Conservation (phyloP, 35 echinoderm and acorn worm genomes). For the Lytechinus pictus region DNA sequence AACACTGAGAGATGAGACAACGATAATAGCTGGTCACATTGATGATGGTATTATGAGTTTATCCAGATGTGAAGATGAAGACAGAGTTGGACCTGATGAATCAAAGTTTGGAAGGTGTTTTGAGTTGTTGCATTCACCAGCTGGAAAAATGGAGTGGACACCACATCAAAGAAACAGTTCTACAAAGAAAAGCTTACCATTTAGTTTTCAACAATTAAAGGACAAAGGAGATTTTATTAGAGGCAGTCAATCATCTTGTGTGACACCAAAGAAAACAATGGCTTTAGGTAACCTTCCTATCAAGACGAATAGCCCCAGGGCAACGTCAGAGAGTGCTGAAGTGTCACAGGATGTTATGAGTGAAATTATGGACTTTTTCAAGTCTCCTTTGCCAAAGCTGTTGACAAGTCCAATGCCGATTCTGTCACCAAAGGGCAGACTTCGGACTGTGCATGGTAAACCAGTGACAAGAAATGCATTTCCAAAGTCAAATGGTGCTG, state of each 20-base stretch:
- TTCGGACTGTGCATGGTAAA: slow-evolving; percentile 10
- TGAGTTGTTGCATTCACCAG: slow-evolving; percentile 2
- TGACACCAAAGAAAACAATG: neutral
- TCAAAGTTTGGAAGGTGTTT: neutral
- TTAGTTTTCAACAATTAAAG: neutral
- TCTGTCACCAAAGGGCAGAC: neutral
- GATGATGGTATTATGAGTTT: neutral
- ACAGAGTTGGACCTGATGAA: neutral
- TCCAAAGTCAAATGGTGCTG: neutral
- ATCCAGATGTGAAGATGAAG: neutral
- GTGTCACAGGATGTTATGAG: neutral
- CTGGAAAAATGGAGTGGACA: neutral
- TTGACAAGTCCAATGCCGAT: slow-evolving; percentile 38
- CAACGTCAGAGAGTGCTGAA: neutral
- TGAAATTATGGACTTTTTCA: slow-evolving; percentile 39
- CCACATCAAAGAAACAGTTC: neutral
- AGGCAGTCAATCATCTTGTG: neutral
- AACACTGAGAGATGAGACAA: neutral
- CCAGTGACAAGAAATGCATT: neutral
- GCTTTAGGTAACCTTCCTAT: neutral
- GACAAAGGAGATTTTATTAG: neutral
- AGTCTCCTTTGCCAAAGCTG: slow-evolving; percentile 20
- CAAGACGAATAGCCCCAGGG: neutral
- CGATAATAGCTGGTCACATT: slow-evolving; percentile 38
- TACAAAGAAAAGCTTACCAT: neutral